A percentile compares a stretch with the other conserved stretches of the same genome.
Conservation (phyloP, 2,113 vertebrate genomes). For the Passerina amoena region DNA sequence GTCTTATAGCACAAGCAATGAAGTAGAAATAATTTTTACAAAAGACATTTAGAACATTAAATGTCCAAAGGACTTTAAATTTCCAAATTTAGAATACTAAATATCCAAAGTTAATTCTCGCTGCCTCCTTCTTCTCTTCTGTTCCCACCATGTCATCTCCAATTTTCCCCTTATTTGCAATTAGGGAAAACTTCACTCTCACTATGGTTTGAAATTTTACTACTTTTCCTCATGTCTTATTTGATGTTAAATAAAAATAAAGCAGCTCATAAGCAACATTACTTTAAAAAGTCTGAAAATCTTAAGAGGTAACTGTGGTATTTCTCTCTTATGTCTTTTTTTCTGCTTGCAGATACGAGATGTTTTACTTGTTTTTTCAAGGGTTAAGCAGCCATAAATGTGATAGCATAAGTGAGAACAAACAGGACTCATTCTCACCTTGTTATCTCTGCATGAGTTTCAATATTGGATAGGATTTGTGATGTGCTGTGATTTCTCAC, state of each 20-base stretch:
- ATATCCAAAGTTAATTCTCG: not conserved
- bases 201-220: constrained; percentile 8
- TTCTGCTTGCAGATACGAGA: not conserved
- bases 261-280: not conserved
- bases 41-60: not conserved
- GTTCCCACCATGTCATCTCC: not conserved
- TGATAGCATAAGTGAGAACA: constrained; percentile 25
- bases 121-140: not conserved
- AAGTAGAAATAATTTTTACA: not conserved
- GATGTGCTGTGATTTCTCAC: not conserved
- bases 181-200: not conserved
- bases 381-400: not conserved
- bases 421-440: not conserved
- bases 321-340: not conserved
- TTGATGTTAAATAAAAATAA: not conserved
- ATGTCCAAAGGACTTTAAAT: not conserved
- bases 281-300: not conserved
- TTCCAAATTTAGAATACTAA: not conserved
- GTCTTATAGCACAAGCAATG: not conserved
- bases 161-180: not conserved
- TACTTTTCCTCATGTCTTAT: not conserved
- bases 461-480: not conserved
- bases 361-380: not conserved
- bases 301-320: not conserved
- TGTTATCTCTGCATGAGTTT: not conserved